Conservation (phyloP, 1,140 invertebrate species). For the Drepana arcuata region DNA sequence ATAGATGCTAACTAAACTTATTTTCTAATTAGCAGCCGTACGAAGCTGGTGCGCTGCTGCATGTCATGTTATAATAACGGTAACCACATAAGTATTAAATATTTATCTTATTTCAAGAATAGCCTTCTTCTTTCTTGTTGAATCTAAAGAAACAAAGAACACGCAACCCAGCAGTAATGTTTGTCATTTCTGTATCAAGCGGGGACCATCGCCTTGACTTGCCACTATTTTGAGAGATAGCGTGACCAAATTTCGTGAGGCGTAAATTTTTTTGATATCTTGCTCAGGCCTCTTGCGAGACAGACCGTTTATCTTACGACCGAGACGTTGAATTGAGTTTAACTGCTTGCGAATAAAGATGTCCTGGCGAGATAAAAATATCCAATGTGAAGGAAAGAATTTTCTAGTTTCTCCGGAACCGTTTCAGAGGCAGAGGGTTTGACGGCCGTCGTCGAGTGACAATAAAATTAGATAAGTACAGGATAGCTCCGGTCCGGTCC, state of each 20-base stretch:
- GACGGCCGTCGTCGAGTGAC: slow-evolving; percentile 44
- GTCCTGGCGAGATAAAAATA: slow-evolving; percentile 50
- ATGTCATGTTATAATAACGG: too few relatives aligned
- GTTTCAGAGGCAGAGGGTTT: slow-evolving; percentile 38
- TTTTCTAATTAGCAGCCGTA: too few relatives aligned
- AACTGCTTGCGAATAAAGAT: slow-evolving; percentile 54
- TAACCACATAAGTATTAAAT: too few relatives aligned
- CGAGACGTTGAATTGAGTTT: slow-evolving; percentile 46
- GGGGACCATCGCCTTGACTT: slow-evolving; percentile 2
- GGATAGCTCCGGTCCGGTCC: slow-evolving; percentile 35
- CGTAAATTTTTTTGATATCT: slow-evolving; percentile 16
- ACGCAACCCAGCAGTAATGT: too few relatives aligned
- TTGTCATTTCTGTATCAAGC: slow-evolving; percentile 5
- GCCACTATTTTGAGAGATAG: too few relatives aligned
- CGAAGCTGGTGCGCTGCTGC: too few relatives aligned
- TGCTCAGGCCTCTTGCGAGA: slow-evolving; percentile 6
- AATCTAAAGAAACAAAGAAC: too few relatives aligned
- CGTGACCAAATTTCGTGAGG: slow-evolving; percentile 13
- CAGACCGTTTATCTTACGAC: slow-evolving; percentile 24
- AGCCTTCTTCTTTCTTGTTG: too few relatives aligned
- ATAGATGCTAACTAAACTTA: too few relatives aligned
- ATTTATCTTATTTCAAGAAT: too few relatives aligned
- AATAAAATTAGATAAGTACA: slow-evolving; percentile 70
- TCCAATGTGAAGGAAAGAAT: slow-evolving; percentile 38
- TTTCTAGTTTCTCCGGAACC: slow-evolving; percentile 47